Base-by-base conservation (phyloP, 2,888 invertebrate species). In the Clusia tigrina region DNA sequence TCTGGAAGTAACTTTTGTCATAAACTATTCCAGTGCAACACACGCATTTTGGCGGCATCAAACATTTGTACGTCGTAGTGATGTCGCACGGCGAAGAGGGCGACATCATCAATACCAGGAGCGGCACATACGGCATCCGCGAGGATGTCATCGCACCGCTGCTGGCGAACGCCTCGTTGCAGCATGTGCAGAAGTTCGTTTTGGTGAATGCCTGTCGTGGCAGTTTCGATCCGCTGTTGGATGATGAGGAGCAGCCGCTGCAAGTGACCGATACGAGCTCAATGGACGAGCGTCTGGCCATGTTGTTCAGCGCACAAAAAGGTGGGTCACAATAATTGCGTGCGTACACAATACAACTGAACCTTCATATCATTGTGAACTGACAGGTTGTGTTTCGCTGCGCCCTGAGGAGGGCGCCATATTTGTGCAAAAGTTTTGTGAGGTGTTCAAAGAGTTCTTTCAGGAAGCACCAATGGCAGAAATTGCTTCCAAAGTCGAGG, bases 161-260 rank as follows among this genome's bases (percentile, higher is more conserved):
- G 22, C 5, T 52, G 22, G 52, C 52, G 1, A 52, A 52, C 22
- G 23, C 22, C 3, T 22, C 52, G 6, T 22, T 52, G 2, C 3
- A 22, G 20, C 15, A 23, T 22, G 22, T 3, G 2, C 22, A 18
- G 10, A 52, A 52, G 22, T 22, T 52, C 22, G 52, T 52, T 15
- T 52, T 52, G 5, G 22, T 52, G 15, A 52, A 52, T 52, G 52
- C 52, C 2, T 52, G 52, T 52, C 52, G 52, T 2, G 52, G 52
- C 10, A 22, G 23, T 1, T 52, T 22, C 15, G 52, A 52, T 52
- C 52, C 52, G 3, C 6, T 22, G 32, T 6, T 12, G 6, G 32
- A 32, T 9, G 32, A 12, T 32, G 32, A 32, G 12, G 32, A 32
- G 12, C 32, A 9, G 32, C 6, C 6, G 32, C 12, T 32, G 32